Evolutionary conservation across 2,888 invertebrate genomes (phyloP).

Genomic region (Caenorhabditis sp.): DNA sequence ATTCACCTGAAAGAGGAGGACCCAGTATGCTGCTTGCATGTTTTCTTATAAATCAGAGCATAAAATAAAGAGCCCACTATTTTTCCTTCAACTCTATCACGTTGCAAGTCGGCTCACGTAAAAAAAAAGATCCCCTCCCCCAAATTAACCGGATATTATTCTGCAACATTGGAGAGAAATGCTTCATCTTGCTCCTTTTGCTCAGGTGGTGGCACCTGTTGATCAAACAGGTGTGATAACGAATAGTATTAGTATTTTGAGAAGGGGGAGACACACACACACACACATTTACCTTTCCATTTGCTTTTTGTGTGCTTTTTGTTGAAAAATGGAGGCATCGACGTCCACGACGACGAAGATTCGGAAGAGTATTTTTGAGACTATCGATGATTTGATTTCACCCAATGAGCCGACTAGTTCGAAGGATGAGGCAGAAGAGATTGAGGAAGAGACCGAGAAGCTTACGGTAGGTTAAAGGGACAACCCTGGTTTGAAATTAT

Average conservation of each 20-base stretch:
- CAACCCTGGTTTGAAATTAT: no score
- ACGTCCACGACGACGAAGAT: background rate
- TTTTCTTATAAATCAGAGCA: background rate
- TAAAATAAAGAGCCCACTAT: background rate
- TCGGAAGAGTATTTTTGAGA: conserved; percentile 39
- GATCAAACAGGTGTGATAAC: conserved; percentile 1
- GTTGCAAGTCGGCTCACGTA: no score
- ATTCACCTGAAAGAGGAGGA: conserved; percentile 1
- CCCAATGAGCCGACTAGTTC: conserved; percentile 7
- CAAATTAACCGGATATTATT: no score
- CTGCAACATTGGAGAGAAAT: no score
- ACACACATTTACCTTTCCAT: no score
- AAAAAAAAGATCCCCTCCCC: no score
- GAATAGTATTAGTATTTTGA: background rate
- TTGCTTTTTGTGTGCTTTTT: background rate
- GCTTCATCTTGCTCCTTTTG: background rate
- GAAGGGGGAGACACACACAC: background rate
- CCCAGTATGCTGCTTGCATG: background rate
- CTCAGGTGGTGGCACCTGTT: conserved; percentile 1
- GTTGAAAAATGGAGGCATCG: background rate
- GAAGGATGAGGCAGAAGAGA: background rate
- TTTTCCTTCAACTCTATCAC: no score
- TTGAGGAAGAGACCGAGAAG: conserved; percentile 3
- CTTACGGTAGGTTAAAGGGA: conserved; percentile 18
- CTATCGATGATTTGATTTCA: conserved; percentile 34